phyloP scores from a whole-genome alignment of 2,888 invertebrate genomes.

The Labia minor region DNA sequence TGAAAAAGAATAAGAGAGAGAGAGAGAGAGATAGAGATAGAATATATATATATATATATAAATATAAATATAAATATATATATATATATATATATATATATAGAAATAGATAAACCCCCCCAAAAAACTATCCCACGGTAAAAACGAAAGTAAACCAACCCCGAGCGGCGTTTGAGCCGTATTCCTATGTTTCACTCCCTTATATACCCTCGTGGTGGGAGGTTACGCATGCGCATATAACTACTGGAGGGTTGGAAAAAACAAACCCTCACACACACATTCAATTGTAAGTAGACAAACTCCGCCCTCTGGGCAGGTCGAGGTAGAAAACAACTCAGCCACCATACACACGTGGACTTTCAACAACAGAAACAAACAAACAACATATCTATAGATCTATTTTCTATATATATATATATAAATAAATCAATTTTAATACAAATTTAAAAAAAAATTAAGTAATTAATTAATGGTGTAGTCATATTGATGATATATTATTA shows the following conservation, averaged over 20 bases:
- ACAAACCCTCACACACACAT: slow-evolving; percentile 16
- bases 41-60: no score
- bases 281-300: background rate
- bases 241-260: slow-evolving; percentile 23
- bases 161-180: slow-evolving; percentile 25
- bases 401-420: no score
- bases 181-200: slow-evolving; percentile 22
- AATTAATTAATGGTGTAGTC: no score
- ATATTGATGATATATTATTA: no score
- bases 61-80: no score
- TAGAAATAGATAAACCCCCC: slow-evolving; percentile 22
- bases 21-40: no score
- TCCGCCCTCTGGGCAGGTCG: slow-evolving; percentile 38
- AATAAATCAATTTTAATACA: no score
- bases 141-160: slow-evolving; percentile 27
- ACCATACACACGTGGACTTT: background rate
- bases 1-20: slow-evolving; percentile 23
- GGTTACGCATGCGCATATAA: slow-evolving; percentile 24
- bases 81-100: no score
- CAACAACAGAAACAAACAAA: background rate
- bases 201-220: slow-evolving; percentile 24
- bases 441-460: no score
- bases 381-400: no score
- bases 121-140: slow-evolving; percentile 25
- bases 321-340: background rate